Percentiles rank a stretch among this genome's conserved stretches.
phyloP scores from a whole-genome alignment of 2,888 invertebrate species.

The Tachina fera region DNA sequence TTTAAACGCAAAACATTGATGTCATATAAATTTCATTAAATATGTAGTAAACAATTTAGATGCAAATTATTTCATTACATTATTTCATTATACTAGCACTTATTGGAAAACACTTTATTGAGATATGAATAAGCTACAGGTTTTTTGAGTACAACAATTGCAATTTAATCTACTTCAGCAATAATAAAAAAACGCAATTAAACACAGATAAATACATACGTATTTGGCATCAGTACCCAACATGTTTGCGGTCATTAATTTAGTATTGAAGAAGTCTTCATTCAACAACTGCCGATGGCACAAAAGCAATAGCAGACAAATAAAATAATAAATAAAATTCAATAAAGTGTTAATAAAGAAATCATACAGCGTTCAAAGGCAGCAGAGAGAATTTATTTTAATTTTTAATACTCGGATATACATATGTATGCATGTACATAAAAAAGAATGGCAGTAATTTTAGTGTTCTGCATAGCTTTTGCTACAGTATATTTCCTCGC shows the following conservation, averaged over 20 bases:
- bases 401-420: too few relatives aligned
- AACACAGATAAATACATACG: not conserved
- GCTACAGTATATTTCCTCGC: conserved; percentile 65
- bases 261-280: conserved; percentile 20
- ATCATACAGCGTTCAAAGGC: not conserved
- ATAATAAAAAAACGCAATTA: not conserved
- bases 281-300: not conserved
- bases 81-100: too few relatives aligned
- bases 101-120: not conserved
- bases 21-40: too few relatives aligned
- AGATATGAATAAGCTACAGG: not conserved
- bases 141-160: not conserved
- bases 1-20: not conserved
- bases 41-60: too few relatives aligned
- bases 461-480: conserved; percentile 65
- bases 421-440: too few relatives aligned
- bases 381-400: not conserved
- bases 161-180: conserved; percentile 10
- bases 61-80: too few relatives aligned
- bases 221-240: not conserved
- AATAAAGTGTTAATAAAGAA: not conserved
- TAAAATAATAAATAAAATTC: not conserved
- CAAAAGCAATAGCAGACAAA: not conserved
- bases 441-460: conserved; percentile 64
- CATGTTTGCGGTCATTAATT: not conserved